A percentile compares a stretch with the other conserved stretches of the same genome.
These are phyloP conservation scores for Drepanosiphum platanoidis DNA, from an alignment of 2,888 invertebrate genomes.

Conservation along the genomic window DNA sequence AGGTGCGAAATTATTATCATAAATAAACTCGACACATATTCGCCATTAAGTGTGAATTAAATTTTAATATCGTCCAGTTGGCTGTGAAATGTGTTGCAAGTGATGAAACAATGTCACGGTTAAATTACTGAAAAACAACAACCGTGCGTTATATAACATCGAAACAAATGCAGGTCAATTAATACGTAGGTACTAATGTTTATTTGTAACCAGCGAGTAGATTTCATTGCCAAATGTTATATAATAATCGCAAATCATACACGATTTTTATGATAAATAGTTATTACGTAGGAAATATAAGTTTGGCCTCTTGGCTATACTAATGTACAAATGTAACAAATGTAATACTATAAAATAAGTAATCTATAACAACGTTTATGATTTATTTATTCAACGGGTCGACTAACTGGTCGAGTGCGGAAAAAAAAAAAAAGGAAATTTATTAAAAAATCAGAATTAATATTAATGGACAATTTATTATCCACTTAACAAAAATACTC, in stretches of 20 bases:
- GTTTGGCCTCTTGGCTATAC: too few relatives aligned
- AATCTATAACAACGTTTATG: not conserved
- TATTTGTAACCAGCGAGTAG: not conserved
- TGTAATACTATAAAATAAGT: not conserved
- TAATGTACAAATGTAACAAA: too few relatives aligned
- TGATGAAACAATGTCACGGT: constrained; percentile 28
- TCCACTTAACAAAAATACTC: too few relatives aligned
- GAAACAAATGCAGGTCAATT: constrained; percentile 37
- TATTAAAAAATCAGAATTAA: too few relatives aligned
- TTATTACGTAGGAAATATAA: not conserved
- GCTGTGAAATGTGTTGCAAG: not conserved
- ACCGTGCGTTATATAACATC: not conserved
- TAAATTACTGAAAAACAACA: not conserved
- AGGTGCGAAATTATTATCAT: too few relatives aligned
- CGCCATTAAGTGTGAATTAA: too few relatives aligned
- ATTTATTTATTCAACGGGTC: too few relatives aligned
- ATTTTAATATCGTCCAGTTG: too few relatives aligned
- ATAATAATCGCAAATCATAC: not conserved
- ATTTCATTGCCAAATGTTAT: not conserved
- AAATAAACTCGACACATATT: too few relatives aligned
- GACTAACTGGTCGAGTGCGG: too few relatives aligned
- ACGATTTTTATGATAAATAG: not conserved
- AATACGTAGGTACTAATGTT: not conserved
- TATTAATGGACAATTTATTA: too few relatives aligned
- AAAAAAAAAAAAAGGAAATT: too few relatives aligned